Conservation (phyloP, 2,113 vertebrate genomes). For the Crotalus horridus region DNA sequence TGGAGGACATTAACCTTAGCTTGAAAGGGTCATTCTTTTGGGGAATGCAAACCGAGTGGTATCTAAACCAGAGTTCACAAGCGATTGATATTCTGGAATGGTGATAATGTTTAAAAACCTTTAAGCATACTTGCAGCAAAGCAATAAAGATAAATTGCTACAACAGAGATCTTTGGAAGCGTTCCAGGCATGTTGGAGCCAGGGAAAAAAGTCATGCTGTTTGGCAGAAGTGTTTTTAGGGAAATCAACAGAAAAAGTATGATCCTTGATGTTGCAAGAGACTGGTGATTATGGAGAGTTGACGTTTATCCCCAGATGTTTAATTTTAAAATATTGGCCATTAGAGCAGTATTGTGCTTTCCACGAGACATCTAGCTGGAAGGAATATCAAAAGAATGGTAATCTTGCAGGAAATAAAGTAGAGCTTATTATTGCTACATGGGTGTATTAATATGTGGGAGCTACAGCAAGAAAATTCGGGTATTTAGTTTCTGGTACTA, state of each 20-base stretch:
- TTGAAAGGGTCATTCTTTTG: slow-evolving; percentile 5
- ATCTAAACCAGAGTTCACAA: neutral
- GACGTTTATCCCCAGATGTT: neutral
- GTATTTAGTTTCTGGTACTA: neutral
- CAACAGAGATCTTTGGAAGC: slow-evolving; percentile 19
- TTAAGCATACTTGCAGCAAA: slow-evolving; percentile 42
- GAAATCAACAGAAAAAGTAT: neutral
- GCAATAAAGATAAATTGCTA: slow-evolving; percentile 55
- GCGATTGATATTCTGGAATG: slow-evolving; percentile 25
- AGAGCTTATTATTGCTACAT: neutral
- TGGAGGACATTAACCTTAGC: neutral
- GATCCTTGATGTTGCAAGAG: slow-evolving; percentile 32
- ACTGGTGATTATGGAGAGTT: neutral
- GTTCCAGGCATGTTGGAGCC: slow-evolving; percentile 29
- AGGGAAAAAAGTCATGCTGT: neutral
- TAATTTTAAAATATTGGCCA: slow-evolving; percentile 29
- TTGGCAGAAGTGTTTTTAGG: neutral
- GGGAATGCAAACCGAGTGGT: slow-evolving; percentile 12
- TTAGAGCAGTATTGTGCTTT: neutral
- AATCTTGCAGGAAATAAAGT: slow-evolving; percentile 33
- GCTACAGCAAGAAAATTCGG: slow-evolving; percentile 15
- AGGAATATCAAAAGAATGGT: slow-evolving; percentile 5
- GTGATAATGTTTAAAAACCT: slow-evolving; percentile 40
- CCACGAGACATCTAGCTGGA: neutral
- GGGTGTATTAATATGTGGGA: neutral